Evolutionary conservation across 2,888 invertebrate genomes (phyloP), one percentile per base, ranked within the genome.

Genomic region (Drosophila mimica): DNA sequence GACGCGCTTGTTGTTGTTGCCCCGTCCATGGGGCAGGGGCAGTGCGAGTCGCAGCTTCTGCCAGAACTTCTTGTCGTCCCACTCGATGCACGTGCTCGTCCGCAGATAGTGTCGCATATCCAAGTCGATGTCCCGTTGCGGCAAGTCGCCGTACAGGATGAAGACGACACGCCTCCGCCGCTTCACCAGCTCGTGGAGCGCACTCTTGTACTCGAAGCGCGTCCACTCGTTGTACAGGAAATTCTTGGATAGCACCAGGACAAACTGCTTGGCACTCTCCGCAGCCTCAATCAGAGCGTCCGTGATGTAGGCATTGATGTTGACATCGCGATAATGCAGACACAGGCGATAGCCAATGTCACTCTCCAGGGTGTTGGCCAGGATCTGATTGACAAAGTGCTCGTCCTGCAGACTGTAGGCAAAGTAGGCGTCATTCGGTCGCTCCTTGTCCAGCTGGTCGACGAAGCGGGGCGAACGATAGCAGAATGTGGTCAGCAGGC

Each of bases 61-160:
- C 99, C 99, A 99, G 94, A 99, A 99, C 92, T 97, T 96, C 92
- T 97, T 96, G 94, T 99, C 98, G 78, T 97, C 97, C 96, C 97
- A 98, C 93, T 97, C 97, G 92, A 99, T 96, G 93, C 97, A 97
- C 88, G 97, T 97, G 94, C 97, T 97, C 74, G 97, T 97, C 91
- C 98, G 96, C 91, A 99, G 95, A 93, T 98, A 98, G 92, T 97
- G 95, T 85, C 97, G 95, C 92, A 99, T 95, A 93, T 98, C 98
- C 81, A 97, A 96, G 93, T 98, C 98, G 76, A 98, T 95, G 93
- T 98, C 97, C 81, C 97, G 95, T 88, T 96, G 96, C 69, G 97
- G 97, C 84, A 98, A 94, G 91, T 98, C 98, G 60, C 98, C 98
- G 91, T 98, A 95, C 81, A 98, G 95, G 84, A 99, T 95, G 91